These are phyloP conservation scores for Silvanus unidentatus DNA, from an alignment of 2,888 invertebrate species.

Conservation along the genomic window DNA sequence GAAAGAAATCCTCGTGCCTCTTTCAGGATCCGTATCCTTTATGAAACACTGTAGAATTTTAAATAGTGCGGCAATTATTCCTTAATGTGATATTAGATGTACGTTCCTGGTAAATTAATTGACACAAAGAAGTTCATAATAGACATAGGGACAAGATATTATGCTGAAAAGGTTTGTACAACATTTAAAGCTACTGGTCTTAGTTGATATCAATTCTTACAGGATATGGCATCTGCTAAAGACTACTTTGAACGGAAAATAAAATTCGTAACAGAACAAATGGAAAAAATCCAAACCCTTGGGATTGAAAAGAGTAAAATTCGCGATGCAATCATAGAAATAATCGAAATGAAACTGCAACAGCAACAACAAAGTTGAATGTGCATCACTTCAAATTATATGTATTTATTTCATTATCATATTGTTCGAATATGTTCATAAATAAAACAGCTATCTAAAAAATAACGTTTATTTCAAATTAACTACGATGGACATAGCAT, in stretches of 20 bases:
- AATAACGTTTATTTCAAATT: too few relatives aligned
- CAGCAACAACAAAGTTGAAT: slow-evolving; percentile 31
- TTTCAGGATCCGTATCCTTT: slow-evolving; percentile 79
- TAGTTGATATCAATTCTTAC: slow-evolving; percentile 9
- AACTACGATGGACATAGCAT: too few relatives aligned
- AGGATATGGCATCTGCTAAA: slow-evolving; percentile 75
- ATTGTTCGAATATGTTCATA: too few relatives aligned
- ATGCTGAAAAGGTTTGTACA: slow-evolving; percentile 74
- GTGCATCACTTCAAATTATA: too few relatives aligned
- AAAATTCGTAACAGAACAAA: slow-evolving; percentile 86
- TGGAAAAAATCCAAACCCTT: slow-evolving; percentile 83
- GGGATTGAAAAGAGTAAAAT: slow-evolving; percentile 79
- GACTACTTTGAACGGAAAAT: slow-evolving; percentile 91
- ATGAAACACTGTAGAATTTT: slow-evolving; percentile 1
- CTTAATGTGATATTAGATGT: slow-evolving; percentile 59
- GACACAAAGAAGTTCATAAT: slow-evolving; percentile 84
- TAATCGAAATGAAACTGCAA: slow-evolving; percentile 68
- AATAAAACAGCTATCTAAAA: too few relatives aligned
- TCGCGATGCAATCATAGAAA: slow-evolving; percentile 69
- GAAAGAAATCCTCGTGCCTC: slow-evolving; percentile 83
- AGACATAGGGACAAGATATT: slow-evolving; percentile 96
- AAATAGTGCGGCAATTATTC: slow-evolving; percentile 11
- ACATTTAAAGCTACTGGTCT: neutral
- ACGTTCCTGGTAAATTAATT: slow-evolving; percentile 84
- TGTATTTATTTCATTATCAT: too few relatives aligned